Base-by-base conservation (phyloP, 2,113 vertebrate species). In the Panthera tigris region DNA sequence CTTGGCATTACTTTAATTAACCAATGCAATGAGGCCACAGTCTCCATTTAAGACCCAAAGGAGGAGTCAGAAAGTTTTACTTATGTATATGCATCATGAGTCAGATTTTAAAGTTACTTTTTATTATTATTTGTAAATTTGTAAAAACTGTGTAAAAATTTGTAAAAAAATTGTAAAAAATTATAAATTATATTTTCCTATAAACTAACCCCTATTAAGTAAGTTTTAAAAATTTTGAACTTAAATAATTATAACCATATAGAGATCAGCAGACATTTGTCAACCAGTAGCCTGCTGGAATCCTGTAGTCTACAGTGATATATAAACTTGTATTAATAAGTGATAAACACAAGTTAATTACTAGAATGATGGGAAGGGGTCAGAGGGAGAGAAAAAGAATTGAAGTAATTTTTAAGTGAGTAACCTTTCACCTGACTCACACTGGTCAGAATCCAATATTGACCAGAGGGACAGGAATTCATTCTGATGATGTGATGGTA, bases 401-500 rank as follows among this genome's bases (percentile, higher is more conserved):
- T 89, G 76, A 97, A 74, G 41, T 80, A 52, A 5, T 91, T 96
- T 96, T 97, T 93, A 96, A 95, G 7, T 82, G 73, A 0, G 0
- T 52, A 85, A 96, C 89, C 90, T 97, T 97, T 97, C 94, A 97
- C 85, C 86, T 94, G 96, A 41, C 96, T 93, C 39, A 86, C 31
- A 31, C 78, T 97, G 89, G 52, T 97, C 48, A 0, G 31, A 95
- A 91, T 93, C 92, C 98, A 98, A 82, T 29, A 52, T 14, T 52
- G 57, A 91, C 92, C 96, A 96, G 41, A 66, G 91, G 97, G 85
- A 81, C 55, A 96, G 66, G 74, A 82, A 89, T 69, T 89, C 96
- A 78, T 97, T 95, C 95, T 97, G 91, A 97, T 90, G 97, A 97
- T 88, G 95, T 98, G 97, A 97, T 85, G 94, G 86, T 95, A 97